A percentile compares a stretch with the other conserved stretches of the same genome.
These are phyloP conservation scores for Fregetta grallaria DNA, from an alignment of 2,113 vertebrate species.

Conservation along the genomic window DNA sequence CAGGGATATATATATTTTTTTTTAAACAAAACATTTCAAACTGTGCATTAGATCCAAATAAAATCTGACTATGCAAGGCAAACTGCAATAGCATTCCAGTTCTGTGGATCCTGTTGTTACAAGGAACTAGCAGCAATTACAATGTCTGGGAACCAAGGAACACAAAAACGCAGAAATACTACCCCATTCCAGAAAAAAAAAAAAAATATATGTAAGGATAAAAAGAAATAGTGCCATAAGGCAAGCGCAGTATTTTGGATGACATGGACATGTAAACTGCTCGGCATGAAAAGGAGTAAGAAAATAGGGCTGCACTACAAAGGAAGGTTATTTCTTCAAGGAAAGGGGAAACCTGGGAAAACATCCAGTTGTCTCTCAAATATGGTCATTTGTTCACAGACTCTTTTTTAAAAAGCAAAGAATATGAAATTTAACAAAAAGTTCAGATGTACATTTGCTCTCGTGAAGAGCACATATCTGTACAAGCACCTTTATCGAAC, in stretches of 20 bases:
- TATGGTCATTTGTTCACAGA: neutral
- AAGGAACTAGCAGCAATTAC: neutral
- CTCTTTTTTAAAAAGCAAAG: neutral
- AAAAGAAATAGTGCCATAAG: neutral
- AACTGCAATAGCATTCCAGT: neutral
- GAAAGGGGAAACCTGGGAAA: neutral
- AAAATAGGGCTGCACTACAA: neutral
- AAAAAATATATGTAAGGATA: neutral
- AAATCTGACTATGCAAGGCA: neutral
- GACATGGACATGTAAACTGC: neutral
- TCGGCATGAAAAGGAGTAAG: neutral
- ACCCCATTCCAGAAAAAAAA: neutral
- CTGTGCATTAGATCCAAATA: neutral
- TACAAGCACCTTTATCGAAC: neutral
- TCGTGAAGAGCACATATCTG: neutral
- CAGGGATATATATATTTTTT: neutral
- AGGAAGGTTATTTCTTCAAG: neutral
- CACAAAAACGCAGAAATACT: neutral
- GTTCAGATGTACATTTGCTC: neutral
- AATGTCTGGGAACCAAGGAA: neutral
- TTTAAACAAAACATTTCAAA: neutral
- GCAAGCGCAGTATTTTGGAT: neutral
- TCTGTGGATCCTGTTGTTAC: neutral
- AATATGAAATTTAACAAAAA: neutral
- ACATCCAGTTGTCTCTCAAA: neutral